phyloP scores from a whole-genome alignment of 2,797 vertebrate species.

The Gymnoscopelus braueri region DNA sequence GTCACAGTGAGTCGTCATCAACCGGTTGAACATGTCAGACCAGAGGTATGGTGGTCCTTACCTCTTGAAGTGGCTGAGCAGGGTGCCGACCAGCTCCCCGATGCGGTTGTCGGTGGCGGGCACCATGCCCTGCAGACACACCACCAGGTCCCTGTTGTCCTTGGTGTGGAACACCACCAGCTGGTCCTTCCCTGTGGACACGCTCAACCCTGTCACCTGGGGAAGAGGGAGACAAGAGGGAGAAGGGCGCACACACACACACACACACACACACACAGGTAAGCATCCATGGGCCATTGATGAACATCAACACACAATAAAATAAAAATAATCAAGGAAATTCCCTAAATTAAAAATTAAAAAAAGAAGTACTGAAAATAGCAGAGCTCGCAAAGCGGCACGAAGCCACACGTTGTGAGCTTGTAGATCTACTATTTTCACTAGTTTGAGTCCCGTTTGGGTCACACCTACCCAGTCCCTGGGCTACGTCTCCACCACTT shows the following conservation, averaged over 20 bases:
- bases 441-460: no score
- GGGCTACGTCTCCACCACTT: no score
- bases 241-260: neutral
- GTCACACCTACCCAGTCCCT: no score
- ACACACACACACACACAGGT: slow-evolving; percentile 5
- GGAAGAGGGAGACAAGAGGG: slow-evolving; percentile 1
- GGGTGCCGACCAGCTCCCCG: slow-evolving; percentile 93
- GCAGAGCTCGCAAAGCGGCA: no score
- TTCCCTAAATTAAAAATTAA: no score
- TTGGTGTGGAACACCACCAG: slow-evolving; percentile 98
- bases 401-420: no score
- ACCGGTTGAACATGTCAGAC: no score
- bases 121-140: slow-evolving; percentile 91
- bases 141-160: slow-evolving; percentile 94
- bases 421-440: no score
- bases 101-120: slow-evolving; percentile 90
- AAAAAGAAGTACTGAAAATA: no score
- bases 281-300: neutral
- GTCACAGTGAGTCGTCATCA: no score
- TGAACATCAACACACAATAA: neutral
- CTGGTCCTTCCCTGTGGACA: slow-evolving; percentile 97
- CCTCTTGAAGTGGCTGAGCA: slow-evolving; percentile 96
- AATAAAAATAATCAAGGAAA: no score
- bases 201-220: slow-evolving; percentile 94
- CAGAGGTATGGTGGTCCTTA: slow-evolving; percentile 51